phyloP scores from a whole-genome alignment of 2,888 invertebrate species.

The Apamea monoglypha region DNA sequence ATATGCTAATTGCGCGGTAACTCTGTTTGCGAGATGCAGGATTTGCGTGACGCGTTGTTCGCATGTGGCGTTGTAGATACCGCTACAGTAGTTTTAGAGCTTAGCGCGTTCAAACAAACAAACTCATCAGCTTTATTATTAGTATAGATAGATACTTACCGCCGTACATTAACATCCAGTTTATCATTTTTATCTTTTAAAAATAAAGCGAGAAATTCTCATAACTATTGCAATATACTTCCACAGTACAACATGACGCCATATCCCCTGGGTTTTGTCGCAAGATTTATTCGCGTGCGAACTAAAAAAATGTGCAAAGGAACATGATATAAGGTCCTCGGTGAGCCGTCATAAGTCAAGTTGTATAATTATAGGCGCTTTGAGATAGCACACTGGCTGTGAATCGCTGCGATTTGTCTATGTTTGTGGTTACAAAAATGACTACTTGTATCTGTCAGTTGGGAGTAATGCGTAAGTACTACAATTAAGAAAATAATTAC shows the following conservation, averaged over 20 bases:
- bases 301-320: conserved; percentile 79
- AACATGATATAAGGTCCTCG: conserved; percentile 76
- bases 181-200: not conserved
- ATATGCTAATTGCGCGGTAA: no score
- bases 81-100: no score
- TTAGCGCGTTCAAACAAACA: no score
- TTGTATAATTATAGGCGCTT: conserved; percentile 65
- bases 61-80: no score
- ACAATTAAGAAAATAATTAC: conserved; percentile 16
- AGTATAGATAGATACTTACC: not conserved
- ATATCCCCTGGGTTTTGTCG: conserved; percentile 70
- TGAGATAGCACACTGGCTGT: conserved; percentile 56
- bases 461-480: conserved; percentile 4
- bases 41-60: no score
- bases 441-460: conserved; percentile 55
- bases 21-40: no score
- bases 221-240: not conserved
- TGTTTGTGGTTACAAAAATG: conserved; percentile 47
- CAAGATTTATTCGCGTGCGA: conserved; percentile 77
- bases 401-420: conserved; percentile 50
- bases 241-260: conserved; percentile 16
- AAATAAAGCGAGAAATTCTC: not conserved
- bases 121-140: no score
- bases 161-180: not conserved
- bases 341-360: conserved; percentile 74